These are phyloP conservation scores for Leptonema lineaticorne DNA, from an alignment of 1,140 invertebrate species.

Conservation along the genomic window DNA sequence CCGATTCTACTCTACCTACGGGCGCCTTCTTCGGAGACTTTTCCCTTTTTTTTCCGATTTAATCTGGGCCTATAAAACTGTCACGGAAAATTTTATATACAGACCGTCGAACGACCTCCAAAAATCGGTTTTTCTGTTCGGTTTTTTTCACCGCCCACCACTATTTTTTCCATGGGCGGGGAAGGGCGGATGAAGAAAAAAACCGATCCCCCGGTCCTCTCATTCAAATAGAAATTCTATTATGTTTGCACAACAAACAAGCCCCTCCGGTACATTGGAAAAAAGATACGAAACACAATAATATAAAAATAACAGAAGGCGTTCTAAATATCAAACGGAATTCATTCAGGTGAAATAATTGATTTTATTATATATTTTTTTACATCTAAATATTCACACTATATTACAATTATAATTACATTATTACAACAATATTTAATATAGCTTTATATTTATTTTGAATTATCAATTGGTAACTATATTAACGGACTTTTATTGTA, in stretches of 20 bases:
- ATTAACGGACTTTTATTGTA: too few relatives aligned
- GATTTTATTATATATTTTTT: too few relatives aligned
- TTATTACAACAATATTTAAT: too few relatives aligned
- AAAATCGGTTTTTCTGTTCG: conserved; percentile 20
- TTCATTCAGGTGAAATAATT: too few relatives aligned
- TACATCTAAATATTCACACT: too few relatives aligned
- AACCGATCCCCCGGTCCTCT: too few relatives aligned
- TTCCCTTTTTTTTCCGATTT: conserved; percentile 22
- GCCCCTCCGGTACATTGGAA: not conserved
- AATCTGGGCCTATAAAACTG: conserved; percentile 28
- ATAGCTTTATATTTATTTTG: too few relatives aligned
- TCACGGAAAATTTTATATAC: conserved; percentile 30
- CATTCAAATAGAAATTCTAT: conserved; percentile 28
- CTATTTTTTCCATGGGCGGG: too few relatives aligned
- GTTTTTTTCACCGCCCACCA: conserved; percentile 1
- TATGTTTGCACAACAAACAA: conserved; percentile 26
- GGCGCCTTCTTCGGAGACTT: conserved; percentile 4
- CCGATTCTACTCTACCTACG: too few relatives aligned
- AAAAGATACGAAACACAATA: not conserved
- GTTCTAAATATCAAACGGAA: not conserved
- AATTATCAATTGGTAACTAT: too few relatives aligned
- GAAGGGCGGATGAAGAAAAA: too few relatives aligned
- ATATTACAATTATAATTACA: too few relatives aligned
- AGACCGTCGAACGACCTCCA: conserved; percentile 24
- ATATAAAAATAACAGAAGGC: not conserved